Base-by-base conservation (phyloP, 2,888 invertebrate species). In the Pseudanteris insignis region DNA sequence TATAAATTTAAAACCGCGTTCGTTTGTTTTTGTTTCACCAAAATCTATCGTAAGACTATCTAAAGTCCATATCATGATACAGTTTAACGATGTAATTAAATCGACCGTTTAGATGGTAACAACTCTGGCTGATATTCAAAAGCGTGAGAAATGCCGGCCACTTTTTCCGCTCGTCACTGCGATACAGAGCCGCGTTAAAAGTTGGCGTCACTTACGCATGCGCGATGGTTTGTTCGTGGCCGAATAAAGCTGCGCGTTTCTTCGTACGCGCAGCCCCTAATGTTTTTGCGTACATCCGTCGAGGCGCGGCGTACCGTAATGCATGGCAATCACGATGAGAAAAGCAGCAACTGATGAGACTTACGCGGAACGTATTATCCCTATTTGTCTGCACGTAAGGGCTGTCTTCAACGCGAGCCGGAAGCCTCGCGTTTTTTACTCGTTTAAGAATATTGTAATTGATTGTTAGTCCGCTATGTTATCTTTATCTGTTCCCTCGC, bases 321-420 rank as follows among this genome's bases (percentile, higher is more conserved):
- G 55, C 51, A 48, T 62, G 47, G 51, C 29, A 47, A 53, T 51
- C 51, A n/a, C n/a, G n/a, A 57, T n/a, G 38, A 47, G 51, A 57
- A 37, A 43, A 50, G 51, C 46, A 46, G 44, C 30, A 62, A 50
- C 32, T 51, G 40, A 28, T 38, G 55, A 47, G 51, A 43, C 57
- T 51, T 62, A 41, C 46, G 55, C 41, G 33, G 51, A 61, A 61
- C 60, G 40, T 28, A 54, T 48, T 54, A 54, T 53, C 41, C 37
- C 48, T 58, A 54, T 54, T 59, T 63, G 58, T 59, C 50, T 58
- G 48, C 47, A 53, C 48, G 57, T 58, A 48, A 48, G 58, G 53
- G 40, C 36, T 46, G 41, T 11, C 54, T 43, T 36, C 28, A 33
- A 50, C 38, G 43, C 13, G 33, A 57, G 43, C 18, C 58, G 58